Conservation (phyloP, 2,113 vertebrate genomes). For the Tinamus guttatus region DNA sequence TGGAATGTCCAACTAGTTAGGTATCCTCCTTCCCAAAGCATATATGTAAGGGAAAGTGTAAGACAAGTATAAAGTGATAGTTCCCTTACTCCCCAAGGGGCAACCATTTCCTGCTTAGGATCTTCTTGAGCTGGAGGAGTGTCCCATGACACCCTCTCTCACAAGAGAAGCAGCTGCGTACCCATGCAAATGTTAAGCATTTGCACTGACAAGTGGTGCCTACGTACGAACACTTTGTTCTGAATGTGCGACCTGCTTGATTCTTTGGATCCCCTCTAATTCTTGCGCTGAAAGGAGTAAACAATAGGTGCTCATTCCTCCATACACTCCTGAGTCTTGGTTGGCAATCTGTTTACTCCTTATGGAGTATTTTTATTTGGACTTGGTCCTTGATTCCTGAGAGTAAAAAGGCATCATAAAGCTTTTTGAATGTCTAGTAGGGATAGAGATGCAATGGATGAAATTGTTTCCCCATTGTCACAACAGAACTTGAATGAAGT, state of each 20-base stretch:
- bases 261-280: neutral
- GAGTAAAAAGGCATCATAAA: neutral
- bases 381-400: neutral
- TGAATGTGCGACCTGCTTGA: neutral
- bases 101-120: neutral
- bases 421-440: neutral
- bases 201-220: neutral
- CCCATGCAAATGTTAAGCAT: neutral
- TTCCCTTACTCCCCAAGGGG: neutral
- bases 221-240: neutral
- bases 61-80: neutral
- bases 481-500: neutral
- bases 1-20: neutral
- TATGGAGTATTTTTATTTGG: neutral
- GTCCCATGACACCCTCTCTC: neutral
- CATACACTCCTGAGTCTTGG: neutral
- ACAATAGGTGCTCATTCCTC: neutral
- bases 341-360: neutral
- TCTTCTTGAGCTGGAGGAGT: neutral
- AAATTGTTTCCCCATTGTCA: neutral
- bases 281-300: neutral
- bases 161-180: too few relatives aligned
- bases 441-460: rapidly evolving
- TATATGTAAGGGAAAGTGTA: neutral
- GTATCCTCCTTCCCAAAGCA: neutral